Conservation (phyloP, 2,797 vertebrate species). For the Onychomys torridus region DNA sequence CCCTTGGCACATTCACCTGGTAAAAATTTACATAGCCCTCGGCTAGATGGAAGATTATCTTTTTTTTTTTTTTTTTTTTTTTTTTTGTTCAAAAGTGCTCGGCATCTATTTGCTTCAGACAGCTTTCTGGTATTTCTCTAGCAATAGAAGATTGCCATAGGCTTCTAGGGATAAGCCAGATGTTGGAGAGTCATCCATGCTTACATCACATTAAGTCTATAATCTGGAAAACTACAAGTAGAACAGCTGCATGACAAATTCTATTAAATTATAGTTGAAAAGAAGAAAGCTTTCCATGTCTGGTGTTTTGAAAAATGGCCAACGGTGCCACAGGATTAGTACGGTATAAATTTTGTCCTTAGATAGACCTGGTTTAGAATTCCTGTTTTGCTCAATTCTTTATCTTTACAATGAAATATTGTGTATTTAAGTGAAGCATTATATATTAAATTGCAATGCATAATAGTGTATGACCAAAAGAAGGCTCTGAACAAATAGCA, state of each 20-base stretch:
- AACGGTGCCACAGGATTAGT: too few species aligned
- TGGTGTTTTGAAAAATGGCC: neutral
- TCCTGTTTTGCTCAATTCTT: neutral
- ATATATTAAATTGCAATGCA: neutral
- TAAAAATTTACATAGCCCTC: constrained; percentile 40
- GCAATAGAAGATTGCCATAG: neutral
- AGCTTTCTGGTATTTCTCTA: neutral
- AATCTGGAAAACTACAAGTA: neutral
- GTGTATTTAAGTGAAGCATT: constrained; percentile 9
- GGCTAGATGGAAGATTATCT: neutral
- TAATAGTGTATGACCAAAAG: neutral
- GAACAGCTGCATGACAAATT: neutral
- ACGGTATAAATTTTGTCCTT: neutral
- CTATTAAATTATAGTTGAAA: neutral
- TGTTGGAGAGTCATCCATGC: neutral
- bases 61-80: constrained; percentile 58
- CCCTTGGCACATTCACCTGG: neutral
- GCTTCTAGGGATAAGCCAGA: neutral
- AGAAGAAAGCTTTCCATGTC: neutral
- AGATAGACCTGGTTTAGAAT: neutral
- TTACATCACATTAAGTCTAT: neutral
- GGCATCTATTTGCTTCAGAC: neutral
- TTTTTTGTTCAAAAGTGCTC: neutral
- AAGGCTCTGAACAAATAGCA: neutral
- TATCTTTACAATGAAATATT: neutral